Base-by-base conservation (phyloP, 2,797 vertebrate genomes). In the Pelochelys cantorii region DNA sequence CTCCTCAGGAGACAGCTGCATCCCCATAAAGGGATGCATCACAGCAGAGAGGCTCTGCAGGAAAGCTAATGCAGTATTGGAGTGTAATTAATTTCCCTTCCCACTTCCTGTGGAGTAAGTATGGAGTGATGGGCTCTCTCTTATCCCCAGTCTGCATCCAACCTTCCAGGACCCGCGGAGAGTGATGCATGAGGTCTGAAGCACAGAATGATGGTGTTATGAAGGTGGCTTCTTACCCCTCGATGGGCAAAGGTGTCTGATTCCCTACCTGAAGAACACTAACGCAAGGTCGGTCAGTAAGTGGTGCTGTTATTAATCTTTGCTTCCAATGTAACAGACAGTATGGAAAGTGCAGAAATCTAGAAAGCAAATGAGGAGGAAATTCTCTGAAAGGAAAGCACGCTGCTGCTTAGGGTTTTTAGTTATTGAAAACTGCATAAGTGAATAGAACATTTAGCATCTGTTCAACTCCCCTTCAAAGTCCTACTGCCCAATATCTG, bases 361-460 rank as follows among this genome's bases (percentile, higher is more conserved):
- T 48, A 0, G 0, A 31, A 84, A 93, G 25, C 42, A 14, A 48
- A 77, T 23, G 18, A 23, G 52, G 83, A 91, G 0, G 1, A 0
- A 3, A 29, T 23, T 82, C 7, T 14, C 62, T 74, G 59, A 29
- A 79, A 57, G n/a, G 11, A 84, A 55, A 31, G 31, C 23, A n/a
- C 52, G 37, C 29, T 5, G 12, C 22, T 78, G 71, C 17, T 42
- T 31, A 48, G 81, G 59, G 48, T 57, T 74, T 57, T 81, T 27
- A 81, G 22, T 74, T 27, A 81, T 34, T 57, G 74, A 55, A 87
- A 68, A 5, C 31, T 42, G 59, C 55, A 23, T 86, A 20, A 56
- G 22, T 48, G 55, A 81, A 71, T 4, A 60, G 4, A 85, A 34
- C 85, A 54, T 57, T 59, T 55, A 78, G n/a, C 57, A 62, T 79